Evolutionary conservation across 1,140 invertebrate species (phyloP).

Genomic region (Vanessa tameamea): DNA sequence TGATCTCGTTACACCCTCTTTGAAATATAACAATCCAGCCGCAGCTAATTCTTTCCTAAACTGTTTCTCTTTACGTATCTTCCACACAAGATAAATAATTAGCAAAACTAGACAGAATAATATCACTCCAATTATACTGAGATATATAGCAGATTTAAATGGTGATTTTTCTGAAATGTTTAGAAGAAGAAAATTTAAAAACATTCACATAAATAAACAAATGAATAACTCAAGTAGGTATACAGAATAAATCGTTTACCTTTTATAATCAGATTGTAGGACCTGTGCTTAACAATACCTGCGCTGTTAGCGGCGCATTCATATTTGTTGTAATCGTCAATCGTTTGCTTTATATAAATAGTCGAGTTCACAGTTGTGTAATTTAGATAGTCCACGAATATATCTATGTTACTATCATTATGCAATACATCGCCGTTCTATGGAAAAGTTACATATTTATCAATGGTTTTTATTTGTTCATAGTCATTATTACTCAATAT

Average conservation of each 20-base stretch:
- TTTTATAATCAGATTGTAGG: slow-evolving; percentile 50
- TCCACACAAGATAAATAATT: slow-evolving; percentile 80
- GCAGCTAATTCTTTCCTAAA: slow-evolving; percentile 83
- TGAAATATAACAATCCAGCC: slow-evolving; percentile 88
- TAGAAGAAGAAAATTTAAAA: background rate
- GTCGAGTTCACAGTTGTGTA: slow-evolving; percentile 54
- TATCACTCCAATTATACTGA: slow-evolving; percentile 66
- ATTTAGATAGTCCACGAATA: slow-evolving; percentile 43
- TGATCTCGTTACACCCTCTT: slow-evolving; percentile 88
- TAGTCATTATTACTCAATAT: no score
- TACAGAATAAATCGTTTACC: slow-evolving; percentile 38
- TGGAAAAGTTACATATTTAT: background rate
- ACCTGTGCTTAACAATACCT: slow-evolving; percentile 23
- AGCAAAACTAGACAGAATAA: slow-evolving; percentile 79
- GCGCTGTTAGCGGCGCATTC: slow-evolving; percentile 54
- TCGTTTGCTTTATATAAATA: slow-evolving; percentile 48
- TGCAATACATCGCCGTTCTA: slow-evolving; percentile 18
- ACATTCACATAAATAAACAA: no score
- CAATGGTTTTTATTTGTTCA: no score
- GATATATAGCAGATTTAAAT: slow-evolving; percentile 47
- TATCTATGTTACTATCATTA: slow-evolving; percentile 14
- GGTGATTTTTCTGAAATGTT: slow-evolving; percentile 50
- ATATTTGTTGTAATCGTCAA: slow-evolving; percentile 58
- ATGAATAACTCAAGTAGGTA: no score
- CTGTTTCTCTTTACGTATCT: slow-evolving; percentile 82